Percentiles rank a stretch among this genome's conserved stretches.
Conservation (phyloP, 1,140 invertebrate genomes). For the Lordiphosa mommai region DNA sequence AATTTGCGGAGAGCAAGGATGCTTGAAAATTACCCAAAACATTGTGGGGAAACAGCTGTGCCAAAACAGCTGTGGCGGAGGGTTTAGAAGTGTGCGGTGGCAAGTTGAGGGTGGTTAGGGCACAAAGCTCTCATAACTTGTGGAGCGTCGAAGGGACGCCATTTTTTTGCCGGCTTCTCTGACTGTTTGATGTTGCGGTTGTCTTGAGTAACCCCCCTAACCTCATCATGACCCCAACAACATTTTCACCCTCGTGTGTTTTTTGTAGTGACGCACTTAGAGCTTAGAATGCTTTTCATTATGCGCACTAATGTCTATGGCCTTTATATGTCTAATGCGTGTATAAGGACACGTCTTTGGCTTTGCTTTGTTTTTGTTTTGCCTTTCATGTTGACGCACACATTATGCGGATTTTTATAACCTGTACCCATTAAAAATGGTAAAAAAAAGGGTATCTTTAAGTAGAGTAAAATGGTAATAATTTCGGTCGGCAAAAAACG, state of each 20-base stretch:
- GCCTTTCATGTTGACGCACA: slow-evolving; percentile 38
- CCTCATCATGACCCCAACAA: slow-evolving; percentile 11
- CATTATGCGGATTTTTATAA: slow-evolving; percentile 48
- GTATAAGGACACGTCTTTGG: slow-evolving; percentile 29
- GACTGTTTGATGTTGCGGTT: slow-evolving; percentile 29
- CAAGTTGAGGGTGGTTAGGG: slow-evolving; percentile 19
- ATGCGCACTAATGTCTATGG: slow-evolving; percentile 65
- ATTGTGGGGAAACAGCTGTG: slow-evolving; percentile 44
- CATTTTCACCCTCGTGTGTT: slow-evolving; percentile 2
- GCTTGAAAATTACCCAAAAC: slow-evolving; percentile 56
- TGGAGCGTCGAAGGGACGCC: slow-evolving; percentile 14
- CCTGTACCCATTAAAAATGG: no score
- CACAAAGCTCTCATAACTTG: slow-evolving; percentile 49
- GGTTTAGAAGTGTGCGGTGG: background rate
- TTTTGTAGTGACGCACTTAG: slow-evolving; percentile 39
- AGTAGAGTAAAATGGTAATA: no score
- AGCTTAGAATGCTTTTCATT: slow-evolving; percentile 54
- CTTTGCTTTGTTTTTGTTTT: slow-evolving; percentile 30
- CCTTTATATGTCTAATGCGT: slow-evolving; percentile 63
- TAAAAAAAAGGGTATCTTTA: no score
- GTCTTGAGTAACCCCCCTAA: slow-evolving; percentile 8
- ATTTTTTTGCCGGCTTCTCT: slow-evolving; percentile 16
- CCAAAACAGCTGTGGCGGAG: slow-evolving; percentile 29
- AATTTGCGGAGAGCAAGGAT: slow-evolving; percentile 6
- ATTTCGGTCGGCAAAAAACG: no score